Base-by-base conservation (phyloP, 2,797 vertebrate genomes). In the Brachymystax lenok region DNA sequence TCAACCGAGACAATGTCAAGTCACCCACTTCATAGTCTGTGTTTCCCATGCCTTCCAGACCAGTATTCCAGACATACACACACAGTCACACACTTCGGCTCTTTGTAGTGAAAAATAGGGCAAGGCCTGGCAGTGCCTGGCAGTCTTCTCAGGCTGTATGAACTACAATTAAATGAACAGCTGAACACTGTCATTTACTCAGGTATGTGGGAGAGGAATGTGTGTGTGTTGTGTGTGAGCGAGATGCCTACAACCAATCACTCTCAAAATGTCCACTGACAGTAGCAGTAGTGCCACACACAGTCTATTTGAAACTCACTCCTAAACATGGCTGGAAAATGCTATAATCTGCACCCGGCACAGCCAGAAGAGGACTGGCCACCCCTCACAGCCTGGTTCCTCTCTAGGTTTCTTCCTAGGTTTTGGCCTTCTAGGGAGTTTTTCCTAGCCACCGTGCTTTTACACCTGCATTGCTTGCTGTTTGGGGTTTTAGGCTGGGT, bases 131-230 rank as follows among this genome's bases (percentile, higher is more conserved):
- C 10, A 46, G 40, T 46, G 40, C 40, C 40, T 46, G 40, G 40
- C 10, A 46, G 10, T 13, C 40, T 92, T 88, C 87, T 77, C 85
- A 88, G 85, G 74, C 87, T 87, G 87, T 88, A 90, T 90, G 91
- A 92, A 92, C 90, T 91, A 88, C 90, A 91, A 92, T 93, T 93
- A 93, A 89, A 84, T 86, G 79, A 89, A 83, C 82, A 88, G 87
- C 86, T 88, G 85, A 90, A 87, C 87, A 88, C 88, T 89, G 89
- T 90, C 90, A 90, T 92, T 92, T 88, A 82, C 76, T 74, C 82
- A 87, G 90, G 88, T 90, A 90, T 89, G 87, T 78, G 73, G 74
- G 81, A 81, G 78, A 90, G 85, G 90, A 90, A 87, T 89, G 85
- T 54, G 73, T 80, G 80, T 70, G 76, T 54, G 90, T 90, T 46